Percentiles rank a stretch among this genome's conserved stretches.
Conservation (phyloP, 2,113 vertebrate species). For the Pseudopodoces humilis region DNA sequence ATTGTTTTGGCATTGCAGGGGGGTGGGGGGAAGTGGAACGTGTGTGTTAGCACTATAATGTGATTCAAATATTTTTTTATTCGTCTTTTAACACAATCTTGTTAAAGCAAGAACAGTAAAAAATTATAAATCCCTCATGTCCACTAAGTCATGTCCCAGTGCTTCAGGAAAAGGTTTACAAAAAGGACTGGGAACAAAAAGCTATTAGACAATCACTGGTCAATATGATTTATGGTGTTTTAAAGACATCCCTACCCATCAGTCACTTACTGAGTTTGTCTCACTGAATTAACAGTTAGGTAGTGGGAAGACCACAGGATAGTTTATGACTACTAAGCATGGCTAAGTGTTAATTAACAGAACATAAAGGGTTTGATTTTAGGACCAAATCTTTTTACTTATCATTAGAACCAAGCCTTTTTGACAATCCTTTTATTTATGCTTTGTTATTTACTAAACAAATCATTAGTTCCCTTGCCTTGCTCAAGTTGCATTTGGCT, state of each 20-base stretch:
- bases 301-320: neutral
- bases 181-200: neutral
- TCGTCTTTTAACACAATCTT: neutral
- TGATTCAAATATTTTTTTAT: neutral
- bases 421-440: constrained; percentile 13
- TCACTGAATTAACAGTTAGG: neutral
- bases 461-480: neutral
- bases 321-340: neutral
- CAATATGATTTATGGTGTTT: constrained; percentile 5
- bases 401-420: neutral
- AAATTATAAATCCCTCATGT: neutral
- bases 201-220: neutral
- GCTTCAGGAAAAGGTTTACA: neutral
- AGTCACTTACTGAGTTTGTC: neutral
- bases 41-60: neutral
- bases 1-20: neutral
- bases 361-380: neutral
- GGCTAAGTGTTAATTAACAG: neutral
- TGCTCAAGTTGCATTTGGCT: neutral
- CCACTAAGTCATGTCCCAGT: neutral
- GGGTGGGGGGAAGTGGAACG: fast-evolving
- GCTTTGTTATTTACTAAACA: constrained; percentile 48
- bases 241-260: neutral
- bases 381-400: constrained; percentile 37
- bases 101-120: neutral